Base-by-base conservation (phyloP, 2,888 invertebrate genomes). In the Diadromus collaris region DNA sequence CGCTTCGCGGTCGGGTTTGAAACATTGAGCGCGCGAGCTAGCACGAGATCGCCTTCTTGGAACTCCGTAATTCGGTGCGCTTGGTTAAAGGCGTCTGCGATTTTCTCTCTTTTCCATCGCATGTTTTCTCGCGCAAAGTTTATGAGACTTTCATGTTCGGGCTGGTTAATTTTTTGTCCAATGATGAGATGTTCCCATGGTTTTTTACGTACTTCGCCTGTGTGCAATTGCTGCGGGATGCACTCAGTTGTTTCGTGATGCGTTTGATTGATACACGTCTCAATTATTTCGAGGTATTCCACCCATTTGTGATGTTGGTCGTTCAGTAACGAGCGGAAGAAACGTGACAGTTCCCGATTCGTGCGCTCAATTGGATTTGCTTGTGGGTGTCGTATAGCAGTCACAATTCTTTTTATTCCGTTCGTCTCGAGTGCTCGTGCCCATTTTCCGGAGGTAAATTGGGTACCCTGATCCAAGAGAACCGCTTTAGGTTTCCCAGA, bases 401-500 rank as follows among this genome's bases (percentile, higher is more conserved):
- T 44, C 3, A 44, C 34, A 1, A 34, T 21, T 16, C 13, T 7
- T 16, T 13, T 21, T 7, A 69, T 60, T 2, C 19, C 16, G 2
- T 69, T 27, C 0, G 29, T 21, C 1, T 44, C 9, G 1, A 69
- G 24, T 21, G 44, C 48, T 4, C 6, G 2, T n/a, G 9, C 2
- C 70, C 70, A 70, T 10, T 48, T 61, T 21, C n/a, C 32, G 2
- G 48, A 7, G 9, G 65, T 65, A 24, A 65, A 65, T n/a, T n/a
- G n/a, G n/a, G n/a, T n/a, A n/a, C n/a, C n/a, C n/a, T n/a, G n/a
- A n/a, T n/a, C n/a, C n/a, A 13, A 61, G 0, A 41, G 70, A 3
- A 60, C 13, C 13, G 10, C 7, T 34, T 13, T 5, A 0, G 21
- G 48, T 34, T 70, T 70, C 16, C 70, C 70, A 16, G 16, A 38